These are phyloP conservation scores for Lasioglossum leucozonium DNA, from an alignment of 2,888 invertebrate species.

Conservation along the genomic window DNA sequence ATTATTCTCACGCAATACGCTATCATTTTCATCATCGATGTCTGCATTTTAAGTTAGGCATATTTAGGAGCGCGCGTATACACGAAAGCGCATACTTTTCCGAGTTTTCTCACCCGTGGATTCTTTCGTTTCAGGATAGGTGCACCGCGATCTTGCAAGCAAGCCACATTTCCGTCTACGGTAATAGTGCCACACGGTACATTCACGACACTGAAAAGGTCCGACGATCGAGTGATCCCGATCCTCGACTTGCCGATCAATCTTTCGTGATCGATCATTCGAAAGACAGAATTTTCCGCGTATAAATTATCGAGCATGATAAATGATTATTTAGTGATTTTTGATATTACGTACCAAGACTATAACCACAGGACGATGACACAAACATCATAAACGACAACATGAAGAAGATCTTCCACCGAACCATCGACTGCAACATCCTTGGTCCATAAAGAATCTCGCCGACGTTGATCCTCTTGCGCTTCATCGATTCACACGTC, in stretches of 20 bases:
- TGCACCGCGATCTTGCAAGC: slow-evolving; percentile 37
- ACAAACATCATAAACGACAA: slow-evolving; percentile 42
- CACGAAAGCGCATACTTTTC: slow-evolving; percentile 18
- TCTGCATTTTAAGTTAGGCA: not conserved
- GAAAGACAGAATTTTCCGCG: not conserved
- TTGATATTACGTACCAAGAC: slow-evolving; percentile 49
- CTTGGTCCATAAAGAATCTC: slow-evolving; percentile 30
- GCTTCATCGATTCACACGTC: slow-evolving; percentile 56
- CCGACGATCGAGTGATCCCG: not conserved
- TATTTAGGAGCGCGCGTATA: not conserved
- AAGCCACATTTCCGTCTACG: slow-evolving; percentile 29
- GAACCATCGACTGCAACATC: slow-evolving; percentile 14
- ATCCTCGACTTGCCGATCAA: not conserved
- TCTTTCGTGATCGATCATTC: not conserved
- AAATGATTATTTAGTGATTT: no score
- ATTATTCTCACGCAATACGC: not conserved
- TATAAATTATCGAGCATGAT: no score
- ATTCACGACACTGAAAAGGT: slow-evolving; percentile 20
- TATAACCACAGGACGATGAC: slow-evolving; percentile 36
- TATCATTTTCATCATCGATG: not conserved
- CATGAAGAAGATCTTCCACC: slow-evolving; percentile 23
- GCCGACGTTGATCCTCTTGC: slow-evolving; percentile 27
- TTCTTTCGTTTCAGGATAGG: slow-evolving; percentile 42
- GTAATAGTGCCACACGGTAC: not conserved
- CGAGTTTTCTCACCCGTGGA: slow-evolving; percentile 6